Conservation (phyloP, 1,140 invertebrate species). For the Anadara kagoshimensis region DNA sequence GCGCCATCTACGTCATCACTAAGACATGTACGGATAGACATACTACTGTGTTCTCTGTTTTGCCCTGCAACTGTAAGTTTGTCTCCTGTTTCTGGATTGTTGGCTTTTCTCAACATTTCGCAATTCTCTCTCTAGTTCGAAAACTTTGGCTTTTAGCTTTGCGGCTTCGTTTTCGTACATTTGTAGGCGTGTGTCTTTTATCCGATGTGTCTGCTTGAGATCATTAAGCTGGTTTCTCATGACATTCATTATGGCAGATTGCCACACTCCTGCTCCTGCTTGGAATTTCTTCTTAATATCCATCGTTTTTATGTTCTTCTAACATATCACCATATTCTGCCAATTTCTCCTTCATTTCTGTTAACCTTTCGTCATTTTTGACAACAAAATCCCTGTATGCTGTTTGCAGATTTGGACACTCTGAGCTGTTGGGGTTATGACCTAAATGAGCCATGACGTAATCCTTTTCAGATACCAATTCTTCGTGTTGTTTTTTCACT, state of each 20-base stretch:
- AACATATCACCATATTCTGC: constrained; percentile 17
- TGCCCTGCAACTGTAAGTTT: not conserved
- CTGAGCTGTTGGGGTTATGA: constrained; percentile 2
- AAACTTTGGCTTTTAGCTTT: constrained; percentile 25
- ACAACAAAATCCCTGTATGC: constrained; percentile 42
- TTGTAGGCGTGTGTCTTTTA: constrained; percentile 43
- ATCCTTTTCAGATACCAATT: constrained; percentile 44
- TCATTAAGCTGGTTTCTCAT: constrained; percentile 55
- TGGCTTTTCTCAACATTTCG: constrained; percentile 1
- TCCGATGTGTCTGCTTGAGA: constrained; percentile 33
- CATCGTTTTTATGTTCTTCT: constrained; percentile 30
- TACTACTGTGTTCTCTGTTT: no score
- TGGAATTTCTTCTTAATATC: constrained; percentile 34
- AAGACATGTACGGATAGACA: not conserved
- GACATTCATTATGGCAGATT: constrained; percentile 52
- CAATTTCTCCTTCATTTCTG: constrained; percentile 39
- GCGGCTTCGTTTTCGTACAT: constrained; percentile 37
- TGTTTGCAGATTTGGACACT: constrained; percentile 27
- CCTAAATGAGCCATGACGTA: constrained; percentile 45
- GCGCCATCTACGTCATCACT: constrained; percentile 18
- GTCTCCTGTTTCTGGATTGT: constrained; percentile 8
- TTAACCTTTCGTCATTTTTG: constrained; percentile 37
- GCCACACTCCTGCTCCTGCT: constrained; percentile 43
- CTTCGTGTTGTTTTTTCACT: constrained; percentile 33
- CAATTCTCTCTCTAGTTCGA: constrained; percentile 30